phyloP scores from a whole-genome alignment of 2,797 vertebrate genomes.

The Chaetophractus vellerosus region DNA sequence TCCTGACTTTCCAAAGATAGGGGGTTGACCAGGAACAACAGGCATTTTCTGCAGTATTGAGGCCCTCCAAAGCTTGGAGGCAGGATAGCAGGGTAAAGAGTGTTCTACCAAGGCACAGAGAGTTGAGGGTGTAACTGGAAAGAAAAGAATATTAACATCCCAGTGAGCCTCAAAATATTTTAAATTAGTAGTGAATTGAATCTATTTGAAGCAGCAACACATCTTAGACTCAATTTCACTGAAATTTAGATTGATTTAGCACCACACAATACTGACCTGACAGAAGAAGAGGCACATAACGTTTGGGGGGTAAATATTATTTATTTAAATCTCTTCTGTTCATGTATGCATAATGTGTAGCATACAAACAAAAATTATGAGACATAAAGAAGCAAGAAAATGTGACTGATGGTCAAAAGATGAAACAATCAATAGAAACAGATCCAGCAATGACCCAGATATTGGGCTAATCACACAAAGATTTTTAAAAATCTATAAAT shows the following conservation, averaged over 20 bases:
- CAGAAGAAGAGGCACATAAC: neutral
- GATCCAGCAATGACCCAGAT: neutral
- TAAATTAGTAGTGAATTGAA: neutral
- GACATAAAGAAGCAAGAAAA: neutral
- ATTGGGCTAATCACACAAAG: neutral
- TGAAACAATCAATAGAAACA: constrained; percentile 25
- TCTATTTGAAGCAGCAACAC: constrained; percentile 19
- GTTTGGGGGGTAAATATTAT: neutral
- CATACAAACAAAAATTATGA: neutral
- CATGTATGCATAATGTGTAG: neutral
- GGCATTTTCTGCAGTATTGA: neutral
- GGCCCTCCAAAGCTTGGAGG: neutral
- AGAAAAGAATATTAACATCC: neutral
- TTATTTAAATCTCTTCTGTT: neutral
- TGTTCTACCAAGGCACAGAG: neutral
- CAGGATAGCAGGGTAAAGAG: neutral
- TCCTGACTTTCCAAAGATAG: neutral
- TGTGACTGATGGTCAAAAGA: neutral
- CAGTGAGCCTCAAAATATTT: neutral
- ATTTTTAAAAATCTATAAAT: neutral
- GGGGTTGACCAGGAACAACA: neutral
- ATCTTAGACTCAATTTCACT: neutral
- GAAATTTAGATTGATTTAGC: neutral
- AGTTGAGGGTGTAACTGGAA: neutral
- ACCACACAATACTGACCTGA: neutral